Percentiles rank a stretch among this genome's conserved stretches.
These are phyloP conservation scores for Todiramphus saurophagus DNA, from an alignment of 2,113 vertebrate genomes.

Conservation along the genomic window DNA sequence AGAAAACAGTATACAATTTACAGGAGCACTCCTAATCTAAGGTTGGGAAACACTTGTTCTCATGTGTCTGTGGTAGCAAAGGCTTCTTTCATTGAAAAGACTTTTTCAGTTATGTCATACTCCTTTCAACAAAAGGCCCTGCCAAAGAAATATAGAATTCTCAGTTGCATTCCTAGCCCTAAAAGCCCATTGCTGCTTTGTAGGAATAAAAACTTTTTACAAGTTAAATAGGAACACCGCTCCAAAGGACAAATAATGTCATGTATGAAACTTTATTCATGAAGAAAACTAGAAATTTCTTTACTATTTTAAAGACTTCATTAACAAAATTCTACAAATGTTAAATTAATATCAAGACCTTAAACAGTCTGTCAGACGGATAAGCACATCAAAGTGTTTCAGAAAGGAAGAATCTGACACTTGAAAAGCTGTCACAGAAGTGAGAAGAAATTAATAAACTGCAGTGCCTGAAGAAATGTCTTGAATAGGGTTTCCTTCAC, in stretches of 20 bases:
- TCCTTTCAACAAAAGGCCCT: not conserved
- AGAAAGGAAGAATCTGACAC: not conserved
- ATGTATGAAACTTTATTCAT: slow-evolving; percentile 3
- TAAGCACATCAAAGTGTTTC: slow-evolving; percentile 20
- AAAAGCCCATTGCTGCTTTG: not conserved
- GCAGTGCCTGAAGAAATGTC: not conserved
- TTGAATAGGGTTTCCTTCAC: not conserved
- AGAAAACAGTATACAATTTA: not conserved
- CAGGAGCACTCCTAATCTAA: not conserved
- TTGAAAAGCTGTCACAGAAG: slow-evolving; percentile 16
- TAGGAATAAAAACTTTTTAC: not conserved
- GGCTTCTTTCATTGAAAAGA: not conserved
- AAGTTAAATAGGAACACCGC: not conserved
- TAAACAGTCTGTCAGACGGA: slow-evolving; percentile 28
- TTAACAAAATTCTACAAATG: slow-evolving; percentile 43
- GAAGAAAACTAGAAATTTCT: slow-evolving; percentile 10
- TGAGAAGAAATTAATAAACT: slow-evolving; percentile 36
- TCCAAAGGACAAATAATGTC: not conserved
- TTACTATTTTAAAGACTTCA: slow-evolving; percentile 26
- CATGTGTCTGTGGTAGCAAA: not conserved
- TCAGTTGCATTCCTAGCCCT: not conserved
- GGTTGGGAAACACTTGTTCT: not conserved
- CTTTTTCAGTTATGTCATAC: not conserved
- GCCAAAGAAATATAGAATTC: not conserved
- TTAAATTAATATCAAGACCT: slow-evolving; percentile 26